phyloP scores from a whole-genome alignment of 1,140 invertebrate species.

The Bombyx mandarina region DNA sequence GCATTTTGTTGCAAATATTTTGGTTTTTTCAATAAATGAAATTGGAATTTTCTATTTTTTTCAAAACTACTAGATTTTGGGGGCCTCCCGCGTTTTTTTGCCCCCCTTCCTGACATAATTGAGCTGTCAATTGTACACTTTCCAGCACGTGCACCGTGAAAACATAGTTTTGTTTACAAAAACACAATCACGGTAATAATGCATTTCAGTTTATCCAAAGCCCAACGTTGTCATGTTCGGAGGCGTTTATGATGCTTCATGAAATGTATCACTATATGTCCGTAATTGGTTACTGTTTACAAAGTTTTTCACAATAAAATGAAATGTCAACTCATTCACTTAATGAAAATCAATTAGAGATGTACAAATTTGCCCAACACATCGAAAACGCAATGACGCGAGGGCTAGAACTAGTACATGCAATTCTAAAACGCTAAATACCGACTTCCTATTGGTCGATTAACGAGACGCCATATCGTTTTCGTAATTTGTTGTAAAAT shows the following conservation, averaged over 20 bases:
- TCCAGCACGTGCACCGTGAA: conserved; percentile 72
- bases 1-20: conserved; percentile 85
- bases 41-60: conserved; percentile 86
- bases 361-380: conserved; percentile 45
- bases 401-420: conserved; percentile 62
- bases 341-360: conserved; percentile 25
- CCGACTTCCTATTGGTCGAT: conserved; percentile 74
- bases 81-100: conserved; percentile 88
- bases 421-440: conserved; percentile 72
- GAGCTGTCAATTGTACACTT: conserved; percentile 66
- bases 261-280: conserved; percentile 26
- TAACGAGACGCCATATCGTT: conserved; percentile 75
- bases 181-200: conserved; percentile 65
- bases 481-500: conserved; percentile 53
- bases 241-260: conserved; percentile 33
- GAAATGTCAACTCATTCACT: conserved; percentile 32
- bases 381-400: conserved; percentile 75
- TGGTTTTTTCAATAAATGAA: conserved; percentile 91
- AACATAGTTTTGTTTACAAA: conserved; percentile 71
- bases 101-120: conserved; percentile 86
- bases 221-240: conserved; percentile 61
- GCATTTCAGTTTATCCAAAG: conserved; percentile 68
- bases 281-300: conserved; percentile 26
- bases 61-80: conserved; percentile 90
- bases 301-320: conserved; percentile 24